Evolutionary conservation across 2,113 vertebrate species (phyloP).

Genomic region (Capra hircus): DNA sequence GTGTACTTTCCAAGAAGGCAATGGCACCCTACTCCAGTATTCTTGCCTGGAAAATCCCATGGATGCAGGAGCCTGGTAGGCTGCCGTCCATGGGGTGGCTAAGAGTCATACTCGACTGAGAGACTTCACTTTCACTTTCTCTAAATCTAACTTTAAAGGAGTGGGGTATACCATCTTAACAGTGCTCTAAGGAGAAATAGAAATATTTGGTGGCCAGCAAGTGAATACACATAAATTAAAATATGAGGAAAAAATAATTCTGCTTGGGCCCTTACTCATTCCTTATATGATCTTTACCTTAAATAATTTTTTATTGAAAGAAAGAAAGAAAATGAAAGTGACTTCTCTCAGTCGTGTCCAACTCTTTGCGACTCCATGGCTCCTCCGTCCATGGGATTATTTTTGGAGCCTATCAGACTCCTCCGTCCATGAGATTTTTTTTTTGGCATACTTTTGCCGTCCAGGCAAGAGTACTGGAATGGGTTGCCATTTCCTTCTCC

Average conservation of each 20-base stretch:
- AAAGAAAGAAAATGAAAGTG: not conserved
- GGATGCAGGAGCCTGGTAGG: no score
- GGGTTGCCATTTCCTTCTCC: not conserved
- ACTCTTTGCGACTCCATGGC: no score
- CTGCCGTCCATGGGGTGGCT: no score
- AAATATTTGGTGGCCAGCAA: not conserved
- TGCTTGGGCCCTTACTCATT: not conserved
- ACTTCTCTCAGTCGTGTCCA: accelerated
- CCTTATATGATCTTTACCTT: not conserved
- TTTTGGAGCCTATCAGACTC: not conserved
- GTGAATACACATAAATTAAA: not conserved
- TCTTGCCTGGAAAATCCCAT: no score
- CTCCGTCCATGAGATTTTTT: not conserved
- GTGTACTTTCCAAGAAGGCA: no score
- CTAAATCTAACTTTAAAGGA: not conserved
- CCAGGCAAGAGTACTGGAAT: not conserved
- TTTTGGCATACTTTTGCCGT: not conserved
- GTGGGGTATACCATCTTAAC: not conserved
- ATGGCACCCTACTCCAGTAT: no score
- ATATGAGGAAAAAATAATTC: not conserved
- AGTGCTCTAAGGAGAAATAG: not conserved
- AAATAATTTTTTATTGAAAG: not conserved
- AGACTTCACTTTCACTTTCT: not conserved
- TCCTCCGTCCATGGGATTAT: no score
- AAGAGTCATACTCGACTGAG: no score